Base-by-base conservation (phyloP, 2,113 vertebrate genomes). In the Trachemys scripta region DNA sequence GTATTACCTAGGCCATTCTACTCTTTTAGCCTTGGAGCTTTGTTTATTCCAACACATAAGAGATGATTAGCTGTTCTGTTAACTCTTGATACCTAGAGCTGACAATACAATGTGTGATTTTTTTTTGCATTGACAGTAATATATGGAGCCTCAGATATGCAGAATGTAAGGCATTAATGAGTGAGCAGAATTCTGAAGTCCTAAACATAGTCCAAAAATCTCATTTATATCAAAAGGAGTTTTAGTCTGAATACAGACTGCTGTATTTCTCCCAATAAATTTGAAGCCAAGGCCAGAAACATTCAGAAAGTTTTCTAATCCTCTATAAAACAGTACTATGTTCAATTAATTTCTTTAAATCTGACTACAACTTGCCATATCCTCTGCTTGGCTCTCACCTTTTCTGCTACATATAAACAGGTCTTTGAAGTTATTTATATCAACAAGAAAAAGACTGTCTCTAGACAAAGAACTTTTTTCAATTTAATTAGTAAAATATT, bases 401-500 rank as follows among this genome's bases (percentile, higher is more conserved):
- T 80, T 24, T 78, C 35, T 50, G 9, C 45, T n/a, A 87, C 10
- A 35, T 86, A 54, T 31, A 76, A 31, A 42, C 50, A 54, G 12
- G 65, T 29, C 38, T 86, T 76, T 86, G 38, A n/a, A 35, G 11
- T 65, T 29, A 50, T 76, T n/a, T 45, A 38, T 4, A 59, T 56
- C 45, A 88, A 92, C 54, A 96, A 82, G 91, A 95, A 96, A 93
- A 53, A 25, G 54, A 57, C 19, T 81, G 87, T 84, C 88, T 84
- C 87, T 47, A 89, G 88, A 95, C 84, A 81, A 78, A 89, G 81
- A 88, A 78, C 87, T 92, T n/a, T 95, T 92, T 88, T 76, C 87
- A 89, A 76, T 92, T 97, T 86, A 95, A 91, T 85, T 97, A 31
- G 69, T 69, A 84, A 85, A 89, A 31, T 83, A 91, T 78, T 90